Base-by-base conservation (phyloP, 2,888 invertebrate genomes). In the Dryomyza anilis region DNA sequence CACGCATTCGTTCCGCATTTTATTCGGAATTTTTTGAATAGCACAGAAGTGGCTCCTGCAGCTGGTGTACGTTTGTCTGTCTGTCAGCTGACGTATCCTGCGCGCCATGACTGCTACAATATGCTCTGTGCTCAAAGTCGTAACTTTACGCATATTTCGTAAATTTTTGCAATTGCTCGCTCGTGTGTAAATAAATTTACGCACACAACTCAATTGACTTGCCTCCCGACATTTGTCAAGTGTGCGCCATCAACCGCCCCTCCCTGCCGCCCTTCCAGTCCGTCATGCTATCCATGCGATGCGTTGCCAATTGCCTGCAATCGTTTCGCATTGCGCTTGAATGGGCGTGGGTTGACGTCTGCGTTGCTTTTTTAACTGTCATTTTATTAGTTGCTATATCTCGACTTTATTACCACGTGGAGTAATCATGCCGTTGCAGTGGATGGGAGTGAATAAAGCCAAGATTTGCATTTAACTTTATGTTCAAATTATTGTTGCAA, bases 231-330 rank as follows among this genome's bases (percentile, higher is more conserved):
- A 25, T 39, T 57, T 19, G 39, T 16, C 33, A 39, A 39, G 39
- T 56, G 56, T 45, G 45, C 16, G 29, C 14, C 8, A 27, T 19
- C 14, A 21, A 21, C 36, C 14, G 21, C 50, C 25, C 23, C n/a
- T 3, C 25, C 25, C 6, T 1, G 50, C 25, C n/a, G 29, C 8
- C 1, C 33, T 16, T n/a, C 36, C 14, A 53, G 6, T n/a, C 53
- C 21, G 12, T 10, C 33, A 27, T 16, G n/a, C 29, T 14, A n/a
- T 19, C 23, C 12, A 27, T 27, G 50, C 52, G 50, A 30, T 58
- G 76, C 79, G 72, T 77, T 72, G 70, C 78, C 74, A 79, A 79
- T 79, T 72, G 73, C 71, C 69, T n/a, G n/a, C n/a, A n/a, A n/a
- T n/a, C n/a, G n/a, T n/a, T n/a, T n/a, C n/a, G n/a, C n/a, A n/a